Conservation (phyloP, 2,113 vertebrate genomes). For the Channa argus region DNA sequence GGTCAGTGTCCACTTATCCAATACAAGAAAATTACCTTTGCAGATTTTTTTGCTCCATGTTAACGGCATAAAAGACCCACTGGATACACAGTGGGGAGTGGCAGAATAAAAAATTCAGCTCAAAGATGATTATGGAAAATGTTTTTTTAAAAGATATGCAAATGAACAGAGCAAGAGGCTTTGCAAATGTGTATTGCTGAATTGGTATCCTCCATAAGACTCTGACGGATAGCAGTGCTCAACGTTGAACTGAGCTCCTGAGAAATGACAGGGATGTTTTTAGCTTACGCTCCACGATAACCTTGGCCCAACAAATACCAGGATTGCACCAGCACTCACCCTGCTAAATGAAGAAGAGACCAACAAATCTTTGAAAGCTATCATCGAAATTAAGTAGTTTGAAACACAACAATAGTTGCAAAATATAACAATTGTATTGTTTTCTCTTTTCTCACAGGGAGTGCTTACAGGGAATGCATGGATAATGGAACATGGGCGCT, state of each 20-base stretch:
- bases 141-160: conserved; percentile 69
- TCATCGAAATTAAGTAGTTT: background rate
- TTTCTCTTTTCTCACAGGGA: conserved; percentile 82
- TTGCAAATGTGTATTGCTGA: conserved; percentile 44
- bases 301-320: conserved; percentile 12
- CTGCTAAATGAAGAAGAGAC: background rate
- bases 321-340: background rate
- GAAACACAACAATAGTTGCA: background rate
- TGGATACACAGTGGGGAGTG: conserved; percentile 7
- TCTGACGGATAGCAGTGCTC: conserved; percentile 15
- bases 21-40: conserved; percentile 9
- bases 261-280: conserved; percentile 38
- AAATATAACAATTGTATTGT: background rate
- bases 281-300: conserved; percentile 11
- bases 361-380: background rate
- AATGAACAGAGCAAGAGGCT: conserved; percentile 70
- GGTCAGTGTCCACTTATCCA: no score
- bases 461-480: conserved; percentile 93
- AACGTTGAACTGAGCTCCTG: conserved; percentile 44
- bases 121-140: conserved; percentile 58
- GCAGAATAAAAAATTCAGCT: conserved; percentile 48
- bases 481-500: conserved; percentile 96
- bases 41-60: background rate
- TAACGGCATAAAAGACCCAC: conserved; percentile 38
- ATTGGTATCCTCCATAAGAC: conserved; percentile 44